Evolutionary conservation across 1,140 invertebrate species (phyloP), one percentile per base, ranked within the genome.

Genomic region (Caenorhabditis briggsae): DNA sequence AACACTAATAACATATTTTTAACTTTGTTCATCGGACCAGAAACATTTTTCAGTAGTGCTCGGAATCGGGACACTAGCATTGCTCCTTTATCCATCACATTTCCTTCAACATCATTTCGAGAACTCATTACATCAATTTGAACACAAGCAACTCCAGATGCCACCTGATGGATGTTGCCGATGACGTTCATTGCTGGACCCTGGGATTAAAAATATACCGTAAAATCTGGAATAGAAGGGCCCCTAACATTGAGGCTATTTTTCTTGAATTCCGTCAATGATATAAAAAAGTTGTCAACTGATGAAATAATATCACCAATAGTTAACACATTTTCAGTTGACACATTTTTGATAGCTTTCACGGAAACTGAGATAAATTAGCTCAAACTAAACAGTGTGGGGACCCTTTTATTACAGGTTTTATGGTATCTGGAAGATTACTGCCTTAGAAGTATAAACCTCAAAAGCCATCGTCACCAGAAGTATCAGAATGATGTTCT

Each of bases 131-230:
- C 84, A 74, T 85, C 84, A n/a, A 48, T 58, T 53, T 85, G 84
- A 25, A 85, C 64, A 78, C 84, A 85, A 33, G 84, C 84, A 18
- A 85, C 65, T n/a, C 84, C 84, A n/a, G 61, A 46, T n/a, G 84
- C 84, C 6, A 85, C 65, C 46, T 65, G 84, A 56, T 85, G 84
- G 14, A 85, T 50, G 20, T 85, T 85, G 12, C 46, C 65, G 11
- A 85, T 53, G 7, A 65, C 84, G 46, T 78, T 85, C 84, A 85
- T 70, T 53, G 84, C 84, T 9, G 61, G 43, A 23, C 61, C 84
- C 82, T 83, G 33, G 33, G 58, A 56, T n/a, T n/a, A n/a, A n/a
- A n/a, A n/a, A n/a, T n/a, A n/a, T n/a, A n/a, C n/a, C n/a, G n/a
- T n/a, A n/a, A n/a, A n/a, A n/a, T n/a, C n/a, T n/a, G n/a, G n/a